Percentiles rank a stretch among this genome's conserved stretches.
phyloP scores from a whole-genome alignment of 1,140 invertebrate genomes.

The Bombus pascuorum region DNA sequence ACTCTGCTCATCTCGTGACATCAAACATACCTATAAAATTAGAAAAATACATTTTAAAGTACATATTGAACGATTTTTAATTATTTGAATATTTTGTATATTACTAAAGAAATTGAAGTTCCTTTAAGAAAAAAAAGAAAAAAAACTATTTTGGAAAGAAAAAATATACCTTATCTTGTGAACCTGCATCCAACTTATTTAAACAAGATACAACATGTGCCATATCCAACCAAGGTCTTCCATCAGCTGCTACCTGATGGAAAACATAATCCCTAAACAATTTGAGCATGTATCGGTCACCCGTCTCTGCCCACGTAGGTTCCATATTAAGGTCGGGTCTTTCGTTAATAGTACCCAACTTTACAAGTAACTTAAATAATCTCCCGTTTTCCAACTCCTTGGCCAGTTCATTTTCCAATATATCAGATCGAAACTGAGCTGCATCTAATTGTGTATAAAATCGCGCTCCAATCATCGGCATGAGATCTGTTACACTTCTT shows the following conservation, averaged over 20 bases:
- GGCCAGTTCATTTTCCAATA: slow-evolving; percentile 94
- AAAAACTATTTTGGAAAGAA: background rate
- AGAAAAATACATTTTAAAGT: slow-evolving; percentile 4
- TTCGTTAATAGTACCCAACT: slow-evolving; percentile 96
- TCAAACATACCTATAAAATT: slow-evolving; percentile 91
- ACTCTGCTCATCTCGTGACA: slow-evolving; percentile 97
- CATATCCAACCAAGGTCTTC: slow-evolving; percentile 97
- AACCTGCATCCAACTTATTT: slow-evolving; percentile 96
- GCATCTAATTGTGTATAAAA: slow-evolving; percentile 98
- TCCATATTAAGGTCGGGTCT: slow-evolving; percentile 97
- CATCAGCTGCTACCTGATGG: slow-evolving; percentile 95
- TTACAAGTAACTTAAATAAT: slow-evolving; percentile 94
- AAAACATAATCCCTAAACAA: slow-evolving; percentile 98
- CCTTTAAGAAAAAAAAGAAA: background rate
- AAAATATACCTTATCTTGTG: slow-evolving; percentile 89
- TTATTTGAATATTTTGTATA: background rate
- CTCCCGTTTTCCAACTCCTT: slow-evolving; percentile 98
- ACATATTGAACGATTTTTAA: slow-evolving; percentile 1
- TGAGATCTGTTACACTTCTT: slow-evolving; percentile 96
- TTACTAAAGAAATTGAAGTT: background rate
- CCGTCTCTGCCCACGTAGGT: slow-evolving; percentile 97
- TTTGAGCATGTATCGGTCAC: slow-evolving; percentile 98
- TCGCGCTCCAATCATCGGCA: slow-evolving; percentile 99
- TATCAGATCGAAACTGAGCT: slow-evolving; percentile 92
- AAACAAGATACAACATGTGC: slow-evolving; percentile 96